These are phyloP conservation scores for Ceyx cyanopectus DNA, from an alignment of 2,113 vertebrate species.

Conservation along the genomic window DNA sequence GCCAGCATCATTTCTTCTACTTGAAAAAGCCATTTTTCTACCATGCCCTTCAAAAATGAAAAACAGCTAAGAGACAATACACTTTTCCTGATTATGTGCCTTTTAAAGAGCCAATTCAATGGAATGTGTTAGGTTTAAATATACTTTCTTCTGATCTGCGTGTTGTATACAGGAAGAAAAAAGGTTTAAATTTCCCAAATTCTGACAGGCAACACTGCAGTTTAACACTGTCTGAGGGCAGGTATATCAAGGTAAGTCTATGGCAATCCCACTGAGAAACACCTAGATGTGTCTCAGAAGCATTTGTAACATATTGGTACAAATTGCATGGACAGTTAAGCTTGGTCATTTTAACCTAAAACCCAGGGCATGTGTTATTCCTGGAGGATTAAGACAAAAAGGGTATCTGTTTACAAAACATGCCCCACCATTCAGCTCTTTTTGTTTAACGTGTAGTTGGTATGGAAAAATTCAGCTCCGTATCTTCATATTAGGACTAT, in stretches of 20 bases:
- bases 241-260: background rate
- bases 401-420: background rate
- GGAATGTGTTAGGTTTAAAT: background rate
- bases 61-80: background rate
- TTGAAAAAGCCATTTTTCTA: conserved; percentile 93
- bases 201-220: background rate
- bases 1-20: conserved; percentile 89
- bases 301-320: too few relatives aligned
- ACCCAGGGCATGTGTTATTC: background rate
- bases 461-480: background rate
- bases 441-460: background rate
- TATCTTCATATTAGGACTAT: background rate
- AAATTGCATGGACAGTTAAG: background rate
- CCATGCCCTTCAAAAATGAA: conserved; percentile 84
- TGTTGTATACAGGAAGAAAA: background rate
- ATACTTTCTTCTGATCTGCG: background rate
- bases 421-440: background rate
- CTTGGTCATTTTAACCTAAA: background rate
- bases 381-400: background rate
- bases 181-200: background rate
- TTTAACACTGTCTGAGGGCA: background rate
- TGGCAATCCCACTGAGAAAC: background rate
- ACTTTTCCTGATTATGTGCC: background rate
- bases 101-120: background rate
- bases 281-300: background rate